These are phyloP conservation scores for Saguinus midas DNA, from an alignment of 2,113 vertebrate species.

Conservation along the genomic window DNA sequence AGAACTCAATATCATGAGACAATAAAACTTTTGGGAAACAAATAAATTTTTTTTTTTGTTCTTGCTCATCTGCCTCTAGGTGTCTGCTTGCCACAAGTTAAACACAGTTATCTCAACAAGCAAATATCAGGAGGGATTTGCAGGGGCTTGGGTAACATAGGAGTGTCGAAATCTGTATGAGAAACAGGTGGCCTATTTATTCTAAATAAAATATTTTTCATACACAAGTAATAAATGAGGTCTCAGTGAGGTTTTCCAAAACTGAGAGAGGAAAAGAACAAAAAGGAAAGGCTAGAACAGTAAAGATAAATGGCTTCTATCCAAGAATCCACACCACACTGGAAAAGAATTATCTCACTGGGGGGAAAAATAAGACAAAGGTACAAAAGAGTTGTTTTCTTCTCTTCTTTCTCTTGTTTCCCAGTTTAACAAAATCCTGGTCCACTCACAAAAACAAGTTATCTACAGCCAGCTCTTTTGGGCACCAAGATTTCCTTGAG, in stretches of 20 bases:
- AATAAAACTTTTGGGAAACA: constrained; percentile 8
- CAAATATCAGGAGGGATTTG: not conserved
- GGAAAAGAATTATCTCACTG: not conserved
- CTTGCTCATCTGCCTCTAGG: not conserved
- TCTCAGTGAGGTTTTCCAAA: not conserved
- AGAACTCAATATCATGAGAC: not conserved
- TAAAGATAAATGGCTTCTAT: not conserved
- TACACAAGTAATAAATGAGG: not conserved
- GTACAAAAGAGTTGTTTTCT: not conserved
- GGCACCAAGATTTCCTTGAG: not conserved
- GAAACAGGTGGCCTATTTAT: not conserved
- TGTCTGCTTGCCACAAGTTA: not conserved
- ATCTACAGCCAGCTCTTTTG: not conserved
- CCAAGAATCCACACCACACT: not conserved
- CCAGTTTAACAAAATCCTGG: constrained; percentile 39
- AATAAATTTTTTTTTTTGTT: not conserved
- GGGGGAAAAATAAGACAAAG: too few species aligned
- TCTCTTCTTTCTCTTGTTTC: not conserved
- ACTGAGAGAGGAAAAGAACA: not conserved
- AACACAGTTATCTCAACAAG: not conserved
- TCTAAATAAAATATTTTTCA: not conserved
- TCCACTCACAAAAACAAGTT: not conserved
- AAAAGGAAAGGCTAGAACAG: not conserved
- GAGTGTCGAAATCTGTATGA: fast-evolving
- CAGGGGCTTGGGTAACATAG: not conserved